phyloP scores from a whole-genome alignment of 2,113 vertebrate species.

The Poicephalus meyeri region DNA sequence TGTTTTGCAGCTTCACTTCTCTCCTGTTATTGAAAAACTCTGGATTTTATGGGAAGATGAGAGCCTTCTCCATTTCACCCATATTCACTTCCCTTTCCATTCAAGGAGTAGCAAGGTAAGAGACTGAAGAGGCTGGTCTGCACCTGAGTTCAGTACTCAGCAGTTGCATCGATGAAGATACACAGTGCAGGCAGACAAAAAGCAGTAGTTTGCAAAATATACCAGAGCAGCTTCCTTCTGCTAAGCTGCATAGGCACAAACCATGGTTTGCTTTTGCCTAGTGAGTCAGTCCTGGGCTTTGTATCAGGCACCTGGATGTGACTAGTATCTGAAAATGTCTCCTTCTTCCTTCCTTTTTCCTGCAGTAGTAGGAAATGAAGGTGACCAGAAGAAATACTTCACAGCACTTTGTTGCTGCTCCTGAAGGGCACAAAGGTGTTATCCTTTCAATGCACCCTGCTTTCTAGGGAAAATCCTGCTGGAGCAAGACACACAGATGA shows the following conservation, averaged over 20 bases:
- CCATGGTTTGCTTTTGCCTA: not conserved
- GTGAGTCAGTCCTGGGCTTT: not conserved
- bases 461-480: not conserved
- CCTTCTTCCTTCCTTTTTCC: not conserved
- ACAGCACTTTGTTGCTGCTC: not conserved
- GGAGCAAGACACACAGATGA: not conserved
- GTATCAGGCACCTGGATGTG: not conserved
- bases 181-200: rapidly evolving
- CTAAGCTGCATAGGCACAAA: not conserved
- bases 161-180: not conserved
- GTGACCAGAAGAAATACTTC: not conserved
- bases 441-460: not conserved
- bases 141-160: not conserved
- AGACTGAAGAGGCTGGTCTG: not conserved
- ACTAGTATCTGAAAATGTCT: not conserved
- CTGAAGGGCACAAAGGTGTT: not conserved
- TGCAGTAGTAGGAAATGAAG: not conserved
- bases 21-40: constrained; percentile 3
- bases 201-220: not conserved
- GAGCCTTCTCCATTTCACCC: not conserved
- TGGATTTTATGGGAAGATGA: not conserved
- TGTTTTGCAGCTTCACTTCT: not conserved
- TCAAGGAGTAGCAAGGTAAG: not conserved
- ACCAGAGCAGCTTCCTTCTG: not conserved
- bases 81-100: not conserved